A percentile compares a stretch with the other conserved stretches of the same genome.
phyloP scores from a whole-genome alignment of 2,113 vertebrate genomes.

The Corynorhinus townsendii region DNA sequence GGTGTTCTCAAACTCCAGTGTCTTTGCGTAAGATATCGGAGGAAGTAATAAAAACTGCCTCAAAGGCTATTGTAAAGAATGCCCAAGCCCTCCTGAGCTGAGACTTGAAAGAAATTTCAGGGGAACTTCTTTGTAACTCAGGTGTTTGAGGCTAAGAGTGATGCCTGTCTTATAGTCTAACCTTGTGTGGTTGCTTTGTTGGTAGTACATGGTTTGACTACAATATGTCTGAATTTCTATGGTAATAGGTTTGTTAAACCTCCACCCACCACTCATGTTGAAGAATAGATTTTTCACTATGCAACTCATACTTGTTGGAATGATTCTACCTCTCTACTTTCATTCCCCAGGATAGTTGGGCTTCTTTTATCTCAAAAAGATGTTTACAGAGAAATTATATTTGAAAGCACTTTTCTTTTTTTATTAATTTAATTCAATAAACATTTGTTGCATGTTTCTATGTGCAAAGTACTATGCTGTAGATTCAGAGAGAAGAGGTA shows the following conservation, averaged over 20 bases:
- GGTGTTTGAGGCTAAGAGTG: neutral
- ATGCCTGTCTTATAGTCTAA: neutral
- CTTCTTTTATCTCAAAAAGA: neutral
- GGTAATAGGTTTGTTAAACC: neutral
- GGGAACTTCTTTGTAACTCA: neutral
- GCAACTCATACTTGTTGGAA: neutral
- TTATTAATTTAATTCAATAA: neutral
- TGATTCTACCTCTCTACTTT: neutral
- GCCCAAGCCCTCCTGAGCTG: neutral
- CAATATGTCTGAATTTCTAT: neutral
- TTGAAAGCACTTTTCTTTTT: conserved; percentile 19
- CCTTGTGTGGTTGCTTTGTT: neutral
- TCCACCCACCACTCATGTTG: neutral
- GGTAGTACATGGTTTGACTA: neutral
- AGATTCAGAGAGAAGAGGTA: neutral
- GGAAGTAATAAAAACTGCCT: neutral
- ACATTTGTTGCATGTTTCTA: neutral
- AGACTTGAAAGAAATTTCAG: neutral
- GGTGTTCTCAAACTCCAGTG: conserved; percentile 9
- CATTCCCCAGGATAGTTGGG: no score
- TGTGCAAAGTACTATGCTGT: neutral
- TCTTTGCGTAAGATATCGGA: neutral
- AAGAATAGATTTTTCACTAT: neutral
- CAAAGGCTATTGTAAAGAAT: neutral
- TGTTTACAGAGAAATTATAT: neutral